A percentile compares a stretch with the other conserved stretches of the same genome.
phyloP scores from a whole-genome alignment of 23 tunicate species.

The Styela plicata region DNA sequence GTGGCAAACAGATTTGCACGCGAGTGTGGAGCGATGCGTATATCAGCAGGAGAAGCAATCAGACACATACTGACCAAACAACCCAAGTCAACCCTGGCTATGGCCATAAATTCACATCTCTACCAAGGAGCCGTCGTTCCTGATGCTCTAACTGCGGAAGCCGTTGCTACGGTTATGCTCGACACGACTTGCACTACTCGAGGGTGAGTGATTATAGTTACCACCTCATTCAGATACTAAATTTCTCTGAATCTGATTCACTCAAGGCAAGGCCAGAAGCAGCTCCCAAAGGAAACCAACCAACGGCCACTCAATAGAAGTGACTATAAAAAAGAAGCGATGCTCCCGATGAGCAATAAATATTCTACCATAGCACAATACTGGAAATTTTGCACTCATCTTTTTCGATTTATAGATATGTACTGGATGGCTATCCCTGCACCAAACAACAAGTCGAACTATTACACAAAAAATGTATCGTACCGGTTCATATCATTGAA shows the following conservation, averaged over 20 bases:
- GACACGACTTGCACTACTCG: conserved; percentile 64
- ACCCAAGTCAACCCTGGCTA: conserved; percentile 46
- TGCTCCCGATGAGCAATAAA: neutral
- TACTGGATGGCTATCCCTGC: conserved; percentile 82
- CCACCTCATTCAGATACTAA: too few species aligned
- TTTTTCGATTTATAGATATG: conserved; percentile 60
- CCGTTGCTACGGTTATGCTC: conserved; percentile 43
- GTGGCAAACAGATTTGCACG: conserved; percentile 61
- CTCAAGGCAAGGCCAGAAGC: too few species aligned
- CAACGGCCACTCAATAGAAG: neutral
- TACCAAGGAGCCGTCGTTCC: conserved; percentile 58
- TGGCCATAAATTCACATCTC: conserved; percentile 38
- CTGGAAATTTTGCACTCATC: too few species aligned
- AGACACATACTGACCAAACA: conserved; percentile 47
- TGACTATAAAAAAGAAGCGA: neutral
- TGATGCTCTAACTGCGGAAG: conserved; percentile 68
- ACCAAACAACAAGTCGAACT: conserved; percentile 53
- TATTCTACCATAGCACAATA: neutral
- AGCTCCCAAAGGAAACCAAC: too few species aligned
- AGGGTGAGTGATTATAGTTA: conserved; percentile 71
- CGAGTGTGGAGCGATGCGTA: conserved; percentile 49
- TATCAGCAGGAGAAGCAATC: conserved; percentile 58
- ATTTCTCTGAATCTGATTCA: neutral
- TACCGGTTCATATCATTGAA: conserved; percentile 75
- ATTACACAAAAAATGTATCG: conserved; percentile 49